Evolutionary conservation across 2,113 vertebrate species (phyloP), one percentile per base, ranked within the genome.

Genomic region (Galemys pyrenaicus): DNA sequence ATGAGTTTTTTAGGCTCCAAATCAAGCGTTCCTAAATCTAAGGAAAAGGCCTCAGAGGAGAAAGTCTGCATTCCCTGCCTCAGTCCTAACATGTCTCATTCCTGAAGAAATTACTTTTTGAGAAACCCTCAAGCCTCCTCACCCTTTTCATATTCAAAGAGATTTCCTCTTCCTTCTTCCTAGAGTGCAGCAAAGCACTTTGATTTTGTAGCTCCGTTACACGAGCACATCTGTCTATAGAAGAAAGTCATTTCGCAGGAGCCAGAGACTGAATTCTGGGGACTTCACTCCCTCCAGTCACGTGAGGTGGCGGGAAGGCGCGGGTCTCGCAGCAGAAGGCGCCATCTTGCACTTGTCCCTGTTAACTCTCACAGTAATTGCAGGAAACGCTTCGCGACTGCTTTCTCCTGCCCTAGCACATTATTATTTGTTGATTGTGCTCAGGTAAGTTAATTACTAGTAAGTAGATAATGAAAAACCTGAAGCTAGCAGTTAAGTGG

Each of bases 351-450:
- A 70, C 65, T 75, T 20, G 37, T 89, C 95, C 90, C 49, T 82
- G 39, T 32, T 96, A 83, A n/a, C 64, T 95, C 65, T 95, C 64
- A 96, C 28, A 95, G 95, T 95, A 89, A 97, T 92, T 97, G 88
- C 16, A 65, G 41, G 70, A 68, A 92, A 1, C 86, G 85, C 58
- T 96, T 95, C 49, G 56, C 92, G 71, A 92, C 84, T 95, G 95
- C 95, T 95, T 97, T 97, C 81, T 88, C 97, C 71, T n/a, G 68
- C 62, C 56, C 68, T 32, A 91, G 44, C 49, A 80, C 81, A 97
- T 97, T 97, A 92, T 97, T 97, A 97, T 98, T 98, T 98, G 92
- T 96, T 97, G 96, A 97, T 96, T 97, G 95, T 97, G 94, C 94
- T 97, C 90, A 97, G 89, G 89, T 98, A 96, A 97, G 71, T 98